These are phyloP conservation scores for Polyommatus icarus DNA, from an alignment of 2,888 invertebrate genomes.

Conservation along the genomic window DNA sequence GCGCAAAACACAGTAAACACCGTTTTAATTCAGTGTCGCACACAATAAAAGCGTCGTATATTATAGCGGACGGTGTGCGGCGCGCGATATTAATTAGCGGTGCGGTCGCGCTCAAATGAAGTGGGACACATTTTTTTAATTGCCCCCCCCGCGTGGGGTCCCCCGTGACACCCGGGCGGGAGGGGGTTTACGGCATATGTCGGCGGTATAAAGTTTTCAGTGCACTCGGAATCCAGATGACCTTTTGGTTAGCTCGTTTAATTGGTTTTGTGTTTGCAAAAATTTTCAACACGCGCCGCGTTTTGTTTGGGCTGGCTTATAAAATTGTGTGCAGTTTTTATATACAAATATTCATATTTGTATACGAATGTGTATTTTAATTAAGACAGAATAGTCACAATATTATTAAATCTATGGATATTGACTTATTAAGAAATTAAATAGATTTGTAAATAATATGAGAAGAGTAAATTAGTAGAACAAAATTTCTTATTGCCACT, in stretches of 20 bases:
- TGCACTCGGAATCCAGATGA: constrained; percentile 55
- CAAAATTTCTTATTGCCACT: too few species aligned
- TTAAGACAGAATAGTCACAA: background rate
- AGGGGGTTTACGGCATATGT: constrained; percentile 65
- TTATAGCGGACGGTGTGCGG: constrained; percentile 27
- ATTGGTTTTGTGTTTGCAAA: constrained; percentile 30
- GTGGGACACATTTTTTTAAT: constrained; percentile 78
- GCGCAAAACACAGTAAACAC: constrained; percentile 27
- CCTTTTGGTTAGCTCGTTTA: constrained; percentile 39
- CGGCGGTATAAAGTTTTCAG: constrained; percentile 68
- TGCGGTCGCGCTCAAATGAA: constrained; percentile 65
- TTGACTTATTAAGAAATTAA: too few species aligned
- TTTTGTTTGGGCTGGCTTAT: background rate
- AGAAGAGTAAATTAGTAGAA: too few species aligned
- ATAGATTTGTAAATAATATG: too few species aligned
- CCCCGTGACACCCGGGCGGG: constrained; percentile 46
- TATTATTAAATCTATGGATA: background rate
- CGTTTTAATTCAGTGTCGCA: background rate
- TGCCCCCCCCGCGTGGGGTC: constrained; percentile 50
- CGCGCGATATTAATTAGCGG: constrained; percentile 66
- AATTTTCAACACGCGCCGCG: background rate
- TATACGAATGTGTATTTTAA: background rate
- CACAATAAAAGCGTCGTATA: constrained; percentile 16
- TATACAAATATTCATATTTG: background rate
- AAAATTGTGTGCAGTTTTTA: background rate